Percentiles rank a stretch among this genome's conserved stretches.
These are phyloP conservation scores for Dipodomys merriami DNA, from an alignment of 2,113 vertebrate species.

Conservation along the genomic window DNA sequence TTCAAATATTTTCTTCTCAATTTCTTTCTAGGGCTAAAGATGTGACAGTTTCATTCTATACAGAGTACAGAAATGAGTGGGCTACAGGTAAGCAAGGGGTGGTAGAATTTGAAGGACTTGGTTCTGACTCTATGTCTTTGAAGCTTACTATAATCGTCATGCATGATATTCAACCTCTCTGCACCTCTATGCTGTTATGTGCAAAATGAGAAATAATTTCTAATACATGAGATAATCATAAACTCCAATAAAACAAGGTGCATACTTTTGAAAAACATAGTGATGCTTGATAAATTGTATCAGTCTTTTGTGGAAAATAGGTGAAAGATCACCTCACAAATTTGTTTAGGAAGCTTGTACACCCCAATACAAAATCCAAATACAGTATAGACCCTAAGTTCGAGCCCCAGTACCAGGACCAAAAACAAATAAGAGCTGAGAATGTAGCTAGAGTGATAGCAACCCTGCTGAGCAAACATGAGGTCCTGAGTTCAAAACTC, in stretches of 20 bases:
- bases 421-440: background rate
- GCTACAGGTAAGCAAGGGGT: background rate
- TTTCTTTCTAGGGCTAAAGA: background rate
- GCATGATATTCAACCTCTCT: background rate
- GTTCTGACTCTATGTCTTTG: background rate
- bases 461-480: no score
- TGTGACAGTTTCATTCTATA: background rate
- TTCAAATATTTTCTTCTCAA: constrained; percentile 17
- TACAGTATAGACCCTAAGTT: background rate
- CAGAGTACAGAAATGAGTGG: background rate
- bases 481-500: no score
- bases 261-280: background rate
- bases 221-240: background rate
- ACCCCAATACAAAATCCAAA: background rate
- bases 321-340: background rate
- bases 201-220: background rate
- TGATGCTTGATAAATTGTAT: background rate
- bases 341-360: background rate
- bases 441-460: no score
- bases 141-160: background rate
- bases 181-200: background rate
- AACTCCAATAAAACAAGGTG: background rate
- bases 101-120: background rate
- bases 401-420: no score
- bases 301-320: background rate